Conservation (phyloP, 2,797 vertebrate genomes). For the Phylloscopus collybita region DNA sequence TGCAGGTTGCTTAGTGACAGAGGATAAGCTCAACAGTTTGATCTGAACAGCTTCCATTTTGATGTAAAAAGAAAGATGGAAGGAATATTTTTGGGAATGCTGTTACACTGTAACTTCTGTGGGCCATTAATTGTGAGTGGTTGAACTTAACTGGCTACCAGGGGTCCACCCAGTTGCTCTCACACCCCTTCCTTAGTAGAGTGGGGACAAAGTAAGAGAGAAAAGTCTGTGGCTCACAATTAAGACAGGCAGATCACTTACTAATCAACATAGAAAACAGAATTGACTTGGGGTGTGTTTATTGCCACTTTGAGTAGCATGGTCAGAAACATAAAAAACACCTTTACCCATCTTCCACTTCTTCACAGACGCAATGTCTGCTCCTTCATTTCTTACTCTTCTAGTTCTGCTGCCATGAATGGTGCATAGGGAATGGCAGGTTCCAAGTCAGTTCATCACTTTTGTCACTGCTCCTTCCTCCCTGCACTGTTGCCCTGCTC, state of each 20-base stretch:
- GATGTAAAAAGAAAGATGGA: neutral
- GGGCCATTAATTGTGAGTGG: neutral
- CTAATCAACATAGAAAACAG: neutral
- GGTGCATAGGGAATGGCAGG: neutral
- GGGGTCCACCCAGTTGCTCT: neutral
- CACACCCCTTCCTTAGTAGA: rapidly evolving
- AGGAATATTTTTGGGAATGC: neutral
- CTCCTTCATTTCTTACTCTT: neutral
- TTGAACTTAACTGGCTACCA: neutral
- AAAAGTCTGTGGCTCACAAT: neutral
- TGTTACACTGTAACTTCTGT: neutral
- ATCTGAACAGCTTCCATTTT: neutral
- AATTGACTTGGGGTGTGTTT: neutral
- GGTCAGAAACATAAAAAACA: neutral
- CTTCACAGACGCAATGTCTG: neutral
- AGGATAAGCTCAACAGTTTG: neutral
- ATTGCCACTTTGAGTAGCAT: neutral
- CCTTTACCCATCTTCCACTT: neutral
- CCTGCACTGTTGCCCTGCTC: rapidly evolving
- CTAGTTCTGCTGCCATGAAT: neutral
- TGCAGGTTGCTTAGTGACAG: neutral
- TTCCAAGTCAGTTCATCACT: neutral
- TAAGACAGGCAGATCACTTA: neutral
- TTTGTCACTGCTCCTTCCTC: neutral
- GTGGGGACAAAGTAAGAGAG: neutral